phyloP scores from a whole-genome alignment of 2,113 vertebrate species.

The Ciconia maguari region DNA sequence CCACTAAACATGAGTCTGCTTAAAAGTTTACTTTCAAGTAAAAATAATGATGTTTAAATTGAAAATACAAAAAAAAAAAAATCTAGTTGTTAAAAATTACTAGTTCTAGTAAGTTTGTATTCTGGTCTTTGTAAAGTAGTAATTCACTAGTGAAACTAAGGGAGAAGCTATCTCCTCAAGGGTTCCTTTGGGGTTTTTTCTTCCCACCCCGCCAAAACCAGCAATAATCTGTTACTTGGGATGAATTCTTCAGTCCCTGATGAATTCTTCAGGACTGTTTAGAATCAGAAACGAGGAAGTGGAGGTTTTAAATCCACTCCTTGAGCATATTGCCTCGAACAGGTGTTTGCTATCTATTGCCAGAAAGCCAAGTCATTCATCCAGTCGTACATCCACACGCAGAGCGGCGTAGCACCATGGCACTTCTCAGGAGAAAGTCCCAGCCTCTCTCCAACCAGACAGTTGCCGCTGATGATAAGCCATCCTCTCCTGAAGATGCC shows the following conservation, averaged over 20 bases:
- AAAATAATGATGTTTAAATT: neutral
- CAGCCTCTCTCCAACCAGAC: neutral
- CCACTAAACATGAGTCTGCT: neutral
- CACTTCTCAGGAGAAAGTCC: neutral
- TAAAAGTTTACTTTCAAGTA: neutral
- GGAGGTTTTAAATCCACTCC: neutral
- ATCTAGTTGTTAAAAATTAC: neutral
- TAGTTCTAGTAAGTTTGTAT: neutral
- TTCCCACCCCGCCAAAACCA: too few species aligned
- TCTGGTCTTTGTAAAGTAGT: neutral
- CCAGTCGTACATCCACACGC: accelerated
- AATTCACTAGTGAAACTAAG: neutral
- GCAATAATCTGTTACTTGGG: neutral
- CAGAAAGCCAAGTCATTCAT: neutral
- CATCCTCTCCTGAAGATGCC: neutral
- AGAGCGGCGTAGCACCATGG: accelerated
- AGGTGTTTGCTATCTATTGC: neutral
- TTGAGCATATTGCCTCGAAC: neutral
- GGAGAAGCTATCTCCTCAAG: neutral
- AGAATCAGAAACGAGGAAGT: neutral
- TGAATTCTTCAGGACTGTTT: neutral
- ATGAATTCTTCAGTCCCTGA: neutral
- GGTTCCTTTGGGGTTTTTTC: neutral
- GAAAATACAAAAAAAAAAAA: neutral
- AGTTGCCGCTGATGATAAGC: neutral